Evolutionary conservation across 2,113 vertebrate genomes (phyloP).

Genomic region (Notarius lentiginosus): DNA sequence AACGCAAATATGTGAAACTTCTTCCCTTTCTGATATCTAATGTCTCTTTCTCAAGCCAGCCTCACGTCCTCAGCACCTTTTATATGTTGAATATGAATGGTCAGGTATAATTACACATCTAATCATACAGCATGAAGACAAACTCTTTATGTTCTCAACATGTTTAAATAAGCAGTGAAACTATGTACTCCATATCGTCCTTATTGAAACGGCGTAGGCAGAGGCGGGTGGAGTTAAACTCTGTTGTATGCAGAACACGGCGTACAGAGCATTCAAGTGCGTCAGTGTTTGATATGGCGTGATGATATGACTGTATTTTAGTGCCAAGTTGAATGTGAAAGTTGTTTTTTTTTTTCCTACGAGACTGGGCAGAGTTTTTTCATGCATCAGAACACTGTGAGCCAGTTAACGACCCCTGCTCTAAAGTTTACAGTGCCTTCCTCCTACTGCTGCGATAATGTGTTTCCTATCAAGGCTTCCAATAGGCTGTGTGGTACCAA

Average conservation of each 20-base stretch:
- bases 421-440: background rate
- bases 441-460: constrained; percentile 20
- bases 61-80: background rate
- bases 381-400: background rate
- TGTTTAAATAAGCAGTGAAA: background rate
- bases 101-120: no score
- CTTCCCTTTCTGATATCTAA: background rate
- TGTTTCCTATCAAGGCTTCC: constrained; percentile 32
- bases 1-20: background rate
- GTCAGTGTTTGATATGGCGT: background rate
- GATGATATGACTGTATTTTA: background rate
- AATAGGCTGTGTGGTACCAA: constrained; percentile 17
- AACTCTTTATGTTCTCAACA: background rate
- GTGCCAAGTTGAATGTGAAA: no score
- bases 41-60: background rate
- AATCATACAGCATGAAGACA: background rate
- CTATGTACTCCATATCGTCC: background rate
- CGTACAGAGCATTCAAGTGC: background rate
- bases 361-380: background rate
- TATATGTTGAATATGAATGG: no score
- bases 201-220: background rate
- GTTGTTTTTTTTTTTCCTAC: background rate
- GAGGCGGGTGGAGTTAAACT: background rate
- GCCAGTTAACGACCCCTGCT: constrained; percentile 2
- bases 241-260: background rate